phyloP scores from a whole-genome alignment of 1,140 invertebrate species.

The Drosophila obscura region DNA sequence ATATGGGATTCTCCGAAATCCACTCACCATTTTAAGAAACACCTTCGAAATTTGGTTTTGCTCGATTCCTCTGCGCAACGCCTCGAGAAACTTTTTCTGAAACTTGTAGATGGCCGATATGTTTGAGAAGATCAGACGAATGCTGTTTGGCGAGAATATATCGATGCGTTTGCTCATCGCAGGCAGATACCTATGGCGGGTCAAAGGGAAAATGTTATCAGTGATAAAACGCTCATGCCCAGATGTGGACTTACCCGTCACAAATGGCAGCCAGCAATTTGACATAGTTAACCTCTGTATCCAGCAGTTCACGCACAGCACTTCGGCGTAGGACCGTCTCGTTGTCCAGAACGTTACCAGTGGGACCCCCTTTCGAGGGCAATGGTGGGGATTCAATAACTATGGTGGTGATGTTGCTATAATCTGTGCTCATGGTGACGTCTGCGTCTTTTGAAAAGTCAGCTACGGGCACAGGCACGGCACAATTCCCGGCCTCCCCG shows the following conservation, averaged over 20 bases:
- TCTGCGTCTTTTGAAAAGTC: slow-evolving; percentile 40
- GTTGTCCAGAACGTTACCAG: slow-evolving; percentile 47
- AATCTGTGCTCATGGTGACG: slow-evolving; percentile 61
- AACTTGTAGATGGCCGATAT: slow-evolving; percentile 79
- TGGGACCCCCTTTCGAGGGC: background rate
- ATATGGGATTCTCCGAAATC: background rate
- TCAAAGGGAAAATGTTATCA: background rate
- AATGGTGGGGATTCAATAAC: slow-evolving; percentile 70
- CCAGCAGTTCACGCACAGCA: slow-evolving; percentile 77
- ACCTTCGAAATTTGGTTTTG: slow-evolving; percentile 81
- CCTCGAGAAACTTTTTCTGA: slow-evolving; percentile 74
- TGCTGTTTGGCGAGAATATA: slow-evolving; percentile 81
- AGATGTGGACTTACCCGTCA: slow-evolving; percentile 63
- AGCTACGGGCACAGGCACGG: slow-evolving; percentile 39
- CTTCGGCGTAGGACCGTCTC: slow-evolving; percentile 62
- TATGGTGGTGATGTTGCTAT: slow-evolving; percentile 79
- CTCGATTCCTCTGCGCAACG: slow-evolving; percentile 71
- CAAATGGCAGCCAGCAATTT: slow-evolving; percentile 79
- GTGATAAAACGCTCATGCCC: no score
- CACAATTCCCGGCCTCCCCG: background rate
- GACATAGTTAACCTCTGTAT: slow-evolving; percentile 83
- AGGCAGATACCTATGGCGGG: slow-evolving; percentile 66
- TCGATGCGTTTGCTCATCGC: slow-evolving; percentile 83
- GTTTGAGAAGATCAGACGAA: slow-evolving; percentile 81
- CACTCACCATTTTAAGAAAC: slow-evolving; percentile 78